Evolutionary conservation across 2,797 vertebrate species (phyloP).

Genomic region (Rhinichthys osculus): DNA sequence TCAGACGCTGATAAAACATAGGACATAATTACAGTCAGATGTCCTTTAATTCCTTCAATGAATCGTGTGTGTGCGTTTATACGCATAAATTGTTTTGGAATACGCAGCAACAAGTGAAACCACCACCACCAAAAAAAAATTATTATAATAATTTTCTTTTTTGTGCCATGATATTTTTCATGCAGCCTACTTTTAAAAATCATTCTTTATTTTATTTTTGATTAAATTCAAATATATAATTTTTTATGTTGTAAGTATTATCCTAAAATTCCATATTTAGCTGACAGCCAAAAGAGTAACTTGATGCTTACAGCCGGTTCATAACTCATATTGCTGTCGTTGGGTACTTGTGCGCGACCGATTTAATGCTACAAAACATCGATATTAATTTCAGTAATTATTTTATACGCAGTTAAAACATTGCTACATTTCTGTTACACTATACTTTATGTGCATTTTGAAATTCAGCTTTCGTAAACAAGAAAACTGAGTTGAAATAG

Average conservation of each 20-base stretch:
- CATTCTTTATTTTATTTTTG: not conserved
- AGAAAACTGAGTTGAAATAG: not conserved
- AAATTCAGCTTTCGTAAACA: not conserved
- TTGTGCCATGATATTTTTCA: not conserved
- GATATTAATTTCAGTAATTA: not conserved
- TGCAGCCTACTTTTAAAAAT: not conserved
- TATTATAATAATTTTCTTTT: not conserved
- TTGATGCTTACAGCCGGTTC: not conserved
- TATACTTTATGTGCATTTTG: not conserved
- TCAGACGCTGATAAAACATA: not conserved
- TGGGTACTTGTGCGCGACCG: not conserved
- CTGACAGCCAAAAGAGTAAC: constrained; percentile 31
- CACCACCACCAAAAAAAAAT: no score
- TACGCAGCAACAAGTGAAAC: constrained; percentile 30
- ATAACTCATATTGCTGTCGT: constrained; percentile 23
- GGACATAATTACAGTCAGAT: constrained; percentile 9
- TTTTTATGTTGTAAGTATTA: not conserved
- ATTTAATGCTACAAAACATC: not conserved
- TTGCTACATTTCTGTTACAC: not conserved
- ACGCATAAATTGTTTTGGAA: not conserved
- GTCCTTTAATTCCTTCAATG: not conserved
- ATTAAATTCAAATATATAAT: not conserved
- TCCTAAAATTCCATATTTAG: constrained; percentile 17
- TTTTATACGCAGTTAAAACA: not conserved
- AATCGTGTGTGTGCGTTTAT: not conserved